Evolutionary conservation across 2,113 vertebrate genomes (phyloP).

Genomic region (Albula glossodonta): DNA sequence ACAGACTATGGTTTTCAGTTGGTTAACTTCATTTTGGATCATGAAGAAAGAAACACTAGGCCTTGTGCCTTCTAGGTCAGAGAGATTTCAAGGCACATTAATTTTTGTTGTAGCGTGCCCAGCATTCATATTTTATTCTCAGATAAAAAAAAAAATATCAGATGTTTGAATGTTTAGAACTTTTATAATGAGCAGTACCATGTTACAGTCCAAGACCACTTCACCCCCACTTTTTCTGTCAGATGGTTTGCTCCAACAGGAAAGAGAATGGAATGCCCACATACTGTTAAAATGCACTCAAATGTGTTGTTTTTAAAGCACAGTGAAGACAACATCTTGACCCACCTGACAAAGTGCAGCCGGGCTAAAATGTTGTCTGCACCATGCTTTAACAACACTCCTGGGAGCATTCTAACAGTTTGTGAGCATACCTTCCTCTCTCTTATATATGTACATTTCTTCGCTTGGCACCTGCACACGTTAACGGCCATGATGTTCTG

Average conservation of each 20-base stretch:
- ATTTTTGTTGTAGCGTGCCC: too few relatives aligned
- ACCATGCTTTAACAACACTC: not conserved
- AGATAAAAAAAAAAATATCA: too few relatives aligned
- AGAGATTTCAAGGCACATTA: too few relatives aligned
- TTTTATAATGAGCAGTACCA: too few relatives aligned
- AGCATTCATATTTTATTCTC: too few relatives aligned
- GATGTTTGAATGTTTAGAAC: too few relatives aligned
- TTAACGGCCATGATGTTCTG: not conserved
- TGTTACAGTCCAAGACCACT: too few relatives aligned
- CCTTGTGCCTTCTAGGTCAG: too few relatives aligned
- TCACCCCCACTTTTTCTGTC: not conserved
- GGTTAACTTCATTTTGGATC: too few relatives aligned
- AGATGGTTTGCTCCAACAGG: not conserved
- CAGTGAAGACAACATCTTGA: not conserved
- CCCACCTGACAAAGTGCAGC: not conserved
- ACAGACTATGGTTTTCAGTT: too few relatives aligned
- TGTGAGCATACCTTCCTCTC: not conserved
- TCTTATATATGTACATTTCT: not conserved
- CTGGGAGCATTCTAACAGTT: not conserved
- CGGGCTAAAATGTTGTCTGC: not conserved
- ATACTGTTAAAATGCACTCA: not conserved
- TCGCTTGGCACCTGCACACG: not conserved
- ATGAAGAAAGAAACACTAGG: too few relatives aligned
- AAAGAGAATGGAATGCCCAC: not conserved
- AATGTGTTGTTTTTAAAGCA: not conserved